Conservation (phyloP, 2,888 invertebrate genomes). For the Drosophila fungiperda region DNA sequence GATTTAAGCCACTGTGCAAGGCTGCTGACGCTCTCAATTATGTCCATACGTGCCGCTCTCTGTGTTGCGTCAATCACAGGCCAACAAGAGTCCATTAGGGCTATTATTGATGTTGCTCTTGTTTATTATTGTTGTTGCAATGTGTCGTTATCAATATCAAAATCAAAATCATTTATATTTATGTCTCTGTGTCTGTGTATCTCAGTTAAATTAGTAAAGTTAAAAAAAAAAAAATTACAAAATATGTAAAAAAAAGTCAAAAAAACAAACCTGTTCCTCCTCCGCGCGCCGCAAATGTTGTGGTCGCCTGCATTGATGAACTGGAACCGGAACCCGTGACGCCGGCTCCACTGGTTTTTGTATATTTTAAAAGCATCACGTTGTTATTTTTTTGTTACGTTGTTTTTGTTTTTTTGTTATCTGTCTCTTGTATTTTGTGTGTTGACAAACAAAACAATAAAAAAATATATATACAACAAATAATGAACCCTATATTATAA, state of each 20-base stretch:
- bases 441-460: conserved; percentile 8
- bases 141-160: conserved; percentile 15
- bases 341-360: conserved; percentile 78
- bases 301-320: conserved; percentile 69
- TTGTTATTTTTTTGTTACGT: conserved; percentile 39
- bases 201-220: conserved; percentile 9
- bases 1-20: conserved; percentile 19
- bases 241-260: conserved; percentile 6
- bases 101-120: conserved; percentile 17
- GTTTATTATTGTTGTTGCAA: conserved; percentile 10
- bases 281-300: conserved; percentile 73
- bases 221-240: conserved; percentile 19
- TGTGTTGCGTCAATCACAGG: conserved; percentile 18
- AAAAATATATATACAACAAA: conserved; percentile 12
- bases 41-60: conserved; percentile 13
- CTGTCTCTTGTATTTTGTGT: conserved; percentile 14
- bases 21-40: conserved; percentile 15
- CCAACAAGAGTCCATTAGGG: conserved; percentile 18
- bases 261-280: conserved; percentile 80
- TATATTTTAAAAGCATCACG: conserved; percentile 78
- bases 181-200: not conserved
- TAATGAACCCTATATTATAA: not conserved
- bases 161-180: conserved; percentile 17
- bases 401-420: conserved; percentile 30
- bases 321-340: conserved; percentile 66